Conservation (phyloP, 2,797 vertebrate genomes). For the Eidolon dupreanum region DNA sequence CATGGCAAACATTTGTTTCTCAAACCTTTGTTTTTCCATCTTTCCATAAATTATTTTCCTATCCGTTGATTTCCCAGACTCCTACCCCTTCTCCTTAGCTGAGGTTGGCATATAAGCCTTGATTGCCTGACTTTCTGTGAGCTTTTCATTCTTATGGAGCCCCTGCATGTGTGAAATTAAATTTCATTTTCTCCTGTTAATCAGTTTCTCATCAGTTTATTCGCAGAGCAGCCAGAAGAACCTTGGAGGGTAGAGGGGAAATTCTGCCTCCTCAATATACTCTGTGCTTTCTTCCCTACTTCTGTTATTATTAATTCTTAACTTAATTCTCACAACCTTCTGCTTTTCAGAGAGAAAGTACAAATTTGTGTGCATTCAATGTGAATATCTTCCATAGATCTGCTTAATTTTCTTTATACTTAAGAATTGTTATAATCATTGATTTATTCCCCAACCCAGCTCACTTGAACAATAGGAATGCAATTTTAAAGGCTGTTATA, state of each 20-base stretch:
- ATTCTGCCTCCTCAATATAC: neutral
- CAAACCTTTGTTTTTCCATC: neutral
- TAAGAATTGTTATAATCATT: neutral
- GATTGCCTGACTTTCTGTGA: neutral
- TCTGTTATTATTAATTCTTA: neutral
- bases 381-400: neutral
- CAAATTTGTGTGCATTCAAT: rapidly evolving
- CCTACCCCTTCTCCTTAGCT: neutral
- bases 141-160: neutral
- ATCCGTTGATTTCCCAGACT: neutral
- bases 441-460: neutral
- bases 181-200: neutral
- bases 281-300: neutral
- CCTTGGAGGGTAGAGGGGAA: neutral
- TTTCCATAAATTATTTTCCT: neutral
- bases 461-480: neutral
- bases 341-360: neutral
- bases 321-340: neutral
- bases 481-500: neutral
- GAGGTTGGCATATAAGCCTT: neutral
- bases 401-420: neutral
- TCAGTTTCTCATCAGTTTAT: neutral
- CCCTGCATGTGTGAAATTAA: neutral
- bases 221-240: neutral
- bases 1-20: neutral